Conservation (phyloP, 2,113 vertebrate species). For the Epinephelus fuscoguttatus region DNA sequence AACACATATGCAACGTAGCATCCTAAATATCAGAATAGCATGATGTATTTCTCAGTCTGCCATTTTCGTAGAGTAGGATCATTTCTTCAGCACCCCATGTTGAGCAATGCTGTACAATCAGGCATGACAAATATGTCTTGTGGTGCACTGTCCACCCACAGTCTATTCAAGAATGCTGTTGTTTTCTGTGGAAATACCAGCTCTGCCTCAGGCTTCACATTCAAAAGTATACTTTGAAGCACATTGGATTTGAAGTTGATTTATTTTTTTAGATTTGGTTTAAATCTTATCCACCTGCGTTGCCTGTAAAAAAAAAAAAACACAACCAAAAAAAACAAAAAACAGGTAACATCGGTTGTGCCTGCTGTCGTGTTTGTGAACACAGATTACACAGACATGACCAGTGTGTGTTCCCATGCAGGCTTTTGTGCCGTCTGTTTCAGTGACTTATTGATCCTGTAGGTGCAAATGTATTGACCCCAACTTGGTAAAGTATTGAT, state of each 20-base stretch:
- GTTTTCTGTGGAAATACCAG: neutral
- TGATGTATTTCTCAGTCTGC: neutral
- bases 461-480: conserved; percentile 57
- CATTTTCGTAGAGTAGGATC: neutral
- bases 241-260: neutral
- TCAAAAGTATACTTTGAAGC: neutral
- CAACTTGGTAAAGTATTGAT: conserved; percentile 43
- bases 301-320: neutral
- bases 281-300: neutral
- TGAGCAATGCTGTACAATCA: conserved; percentile 4
- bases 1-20: neutral
- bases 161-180: conserved; percentile 21
- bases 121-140: conserved; percentile 9
- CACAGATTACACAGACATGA: conserved; percentile 19
- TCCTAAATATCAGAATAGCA: neutral
- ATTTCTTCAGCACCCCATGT: neutral
- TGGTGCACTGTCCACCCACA: conserved; percentile 8
- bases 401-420: conserved; percentile 14
- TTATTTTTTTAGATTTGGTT: neutral
- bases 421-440: conserved; percentile 8
- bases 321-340: neutral
- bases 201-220: conserved; percentile 6
- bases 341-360: neutral
- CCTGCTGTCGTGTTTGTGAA: neutral
- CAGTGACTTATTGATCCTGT: conserved; percentile 51